Percentiles rank a stretch among this genome's conserved stretches.
Evolutionary conservation across 1,140 invertebrate species (phyloP).

Genomic region (Drosophila ogumai): DNA sequence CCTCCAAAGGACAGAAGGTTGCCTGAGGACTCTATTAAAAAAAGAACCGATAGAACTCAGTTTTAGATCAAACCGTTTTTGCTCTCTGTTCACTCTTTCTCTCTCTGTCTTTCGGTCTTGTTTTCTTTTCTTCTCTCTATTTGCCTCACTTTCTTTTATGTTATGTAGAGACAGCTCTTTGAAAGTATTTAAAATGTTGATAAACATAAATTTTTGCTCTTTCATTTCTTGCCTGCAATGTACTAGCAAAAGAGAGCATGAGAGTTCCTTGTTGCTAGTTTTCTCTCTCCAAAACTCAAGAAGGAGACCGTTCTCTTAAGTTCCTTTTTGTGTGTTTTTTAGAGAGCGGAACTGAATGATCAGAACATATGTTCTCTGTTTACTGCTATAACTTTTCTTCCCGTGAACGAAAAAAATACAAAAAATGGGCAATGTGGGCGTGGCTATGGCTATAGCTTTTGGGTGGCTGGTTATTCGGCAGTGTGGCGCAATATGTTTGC

Average conservation of each 20-base stretch:
- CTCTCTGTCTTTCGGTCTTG: too few relatives aligned
- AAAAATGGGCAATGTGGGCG: conserved; percentile 12
- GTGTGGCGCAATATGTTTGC: conserved; percentile 78
- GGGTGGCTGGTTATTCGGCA: conserved; percentile 44
- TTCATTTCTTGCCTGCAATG: not conserved
- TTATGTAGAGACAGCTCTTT: too few relatives aligned
- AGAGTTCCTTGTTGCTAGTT: not conserved
- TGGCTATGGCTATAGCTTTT: conserved; percentile 27
- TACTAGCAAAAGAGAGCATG: not conserved
- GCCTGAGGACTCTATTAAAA: too few relatives aligned
- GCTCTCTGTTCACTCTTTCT: not conserved
- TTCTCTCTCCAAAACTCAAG: not conserved
- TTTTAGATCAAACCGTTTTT: not conserved
- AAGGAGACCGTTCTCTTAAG: not conserved
- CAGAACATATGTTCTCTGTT: not conserved
- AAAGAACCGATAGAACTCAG: not conserved
- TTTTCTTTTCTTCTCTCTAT: not conserved
- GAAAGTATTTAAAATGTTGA: not conserved
- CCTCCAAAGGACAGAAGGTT: not conserved
- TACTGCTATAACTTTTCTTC: not conserved
- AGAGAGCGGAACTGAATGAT: not conserved
- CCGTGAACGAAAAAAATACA: not conserved
- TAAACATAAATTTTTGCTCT: not conserved
- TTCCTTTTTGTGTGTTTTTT: not conserved
- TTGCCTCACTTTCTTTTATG: not conserved